phyloP scores from a whole-genome alignment of 2,888 invertebrate species.

The Drosophila limbata region DNA sequence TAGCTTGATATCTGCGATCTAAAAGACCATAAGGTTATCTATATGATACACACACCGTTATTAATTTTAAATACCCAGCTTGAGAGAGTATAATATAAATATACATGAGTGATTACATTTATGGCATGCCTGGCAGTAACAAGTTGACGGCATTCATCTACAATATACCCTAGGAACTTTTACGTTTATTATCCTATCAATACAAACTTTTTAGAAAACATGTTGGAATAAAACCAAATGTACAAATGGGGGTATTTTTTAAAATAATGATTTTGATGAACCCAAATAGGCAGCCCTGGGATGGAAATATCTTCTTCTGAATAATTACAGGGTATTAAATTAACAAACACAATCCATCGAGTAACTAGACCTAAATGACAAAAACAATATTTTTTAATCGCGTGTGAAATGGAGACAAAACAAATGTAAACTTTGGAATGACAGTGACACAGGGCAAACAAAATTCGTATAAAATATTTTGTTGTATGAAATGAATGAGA shows the following conservation, averaged over 20 bases:
- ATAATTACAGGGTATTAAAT: neutral
- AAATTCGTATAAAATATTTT: constrained; percentile 5
- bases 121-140: neutral
- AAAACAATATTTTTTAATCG: constrained; percentile 24
- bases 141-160: neutral
- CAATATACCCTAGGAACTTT: neutral
- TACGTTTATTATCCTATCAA: neutral
- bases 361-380: constrained; percentile 19
- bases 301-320: too few species aligned
- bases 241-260: neutral
- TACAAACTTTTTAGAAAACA: neutral
- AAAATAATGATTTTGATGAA: neutral
- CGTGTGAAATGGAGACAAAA: constrained; percentile 32
- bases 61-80: neutral
- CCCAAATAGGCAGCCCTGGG: neutral
- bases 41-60: neutral
- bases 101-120: constrained; percentile 7
- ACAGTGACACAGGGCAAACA: constrained; percentile 23
- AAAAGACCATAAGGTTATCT: too few species aligned
- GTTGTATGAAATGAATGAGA: constrained; percentile 8
- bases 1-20: too few species aligned
- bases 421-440: constrained; percentile 26
- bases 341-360: neutral
- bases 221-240: neutral
- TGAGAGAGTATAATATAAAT: neutral